Evolutionary conservation across 2,797 vertebrate species (phyloP).

Genomic region (Semotilus atromaculatus): DNA sequence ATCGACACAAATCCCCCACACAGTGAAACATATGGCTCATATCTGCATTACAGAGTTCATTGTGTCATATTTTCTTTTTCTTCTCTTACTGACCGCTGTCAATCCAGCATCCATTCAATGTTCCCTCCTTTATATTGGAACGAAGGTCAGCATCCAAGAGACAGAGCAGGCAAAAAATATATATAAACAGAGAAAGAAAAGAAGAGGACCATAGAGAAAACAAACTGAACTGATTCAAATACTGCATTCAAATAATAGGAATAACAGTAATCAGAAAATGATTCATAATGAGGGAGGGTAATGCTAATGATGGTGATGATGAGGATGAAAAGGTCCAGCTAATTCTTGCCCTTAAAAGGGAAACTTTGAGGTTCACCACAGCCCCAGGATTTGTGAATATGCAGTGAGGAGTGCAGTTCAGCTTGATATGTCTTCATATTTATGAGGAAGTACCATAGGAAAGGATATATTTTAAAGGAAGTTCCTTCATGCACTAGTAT

Average conservation of each 20-base stretch:
- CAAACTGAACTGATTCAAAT: slow-evolving; percentile 56
- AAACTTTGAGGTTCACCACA: slow-evolving; percentile 44
- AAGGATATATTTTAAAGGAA: slow-evolving; percentile 42
- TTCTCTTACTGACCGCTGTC: slow-evolving; percentile 81
- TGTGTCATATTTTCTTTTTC: slow-evolving; percentile 56
- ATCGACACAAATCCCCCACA: slow-evolving; percentile 33
- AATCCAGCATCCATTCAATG: slow-evolving; percentile 83
- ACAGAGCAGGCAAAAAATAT: slow-evolving; percentile 68
- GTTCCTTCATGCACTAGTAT: slow-evolving; percentile 64
- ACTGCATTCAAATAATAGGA: slow-evolving; percentile 63
- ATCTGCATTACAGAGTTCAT: slow-evolving; percentile 47
- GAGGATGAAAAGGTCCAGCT: slow-evolving; percentile 45
- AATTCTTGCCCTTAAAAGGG: slow-evolving; percentile 21
- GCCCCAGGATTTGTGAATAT: slow-evolving; percentile 21
- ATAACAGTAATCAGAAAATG: slow-evolving; percentile 56
- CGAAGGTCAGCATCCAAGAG: slow-evolving; percentile 68
- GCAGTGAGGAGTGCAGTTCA: slow-evolving; percentile 43
- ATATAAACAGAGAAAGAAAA: slow-evolving; percentile 75
- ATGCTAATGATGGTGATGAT: slow-evolving; percentile 40
- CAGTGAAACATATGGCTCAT: slow-evolving; percentile 35
- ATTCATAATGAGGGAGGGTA: slow-evolving; percentile 20
- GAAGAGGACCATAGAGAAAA: slow-evolving; percentile 64
- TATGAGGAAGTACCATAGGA: slow-evolving; percentile 47
- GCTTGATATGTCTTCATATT: slow-evolving; percentile 49
- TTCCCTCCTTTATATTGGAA: slow-evolving; percentile 74